phyloP scores from a whole-genome alignment of 2,797 vertebrate genomes.

The Sebastes aleutianus region DNA sequence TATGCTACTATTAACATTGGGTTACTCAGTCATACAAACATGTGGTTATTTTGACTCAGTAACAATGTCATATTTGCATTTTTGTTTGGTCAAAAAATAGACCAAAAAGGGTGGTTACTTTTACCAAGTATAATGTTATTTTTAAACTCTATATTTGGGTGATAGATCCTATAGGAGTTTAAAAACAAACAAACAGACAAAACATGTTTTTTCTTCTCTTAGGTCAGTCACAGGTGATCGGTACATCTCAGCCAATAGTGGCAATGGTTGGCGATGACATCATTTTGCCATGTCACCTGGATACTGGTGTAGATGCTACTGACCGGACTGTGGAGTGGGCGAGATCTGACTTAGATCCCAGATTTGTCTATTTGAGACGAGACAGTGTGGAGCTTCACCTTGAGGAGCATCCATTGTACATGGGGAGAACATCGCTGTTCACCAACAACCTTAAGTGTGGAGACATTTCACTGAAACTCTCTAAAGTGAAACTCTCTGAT shows the following conservation, averaged over 20 bases:
- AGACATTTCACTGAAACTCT: constrained; percentile 40
- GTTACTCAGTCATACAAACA: too few relatives aligned
- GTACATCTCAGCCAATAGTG: constrained; percentile 2
- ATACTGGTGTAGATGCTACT: neutral
- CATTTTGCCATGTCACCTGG: constrained; percentile 20
- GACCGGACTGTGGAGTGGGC: constrained; percentile 38
- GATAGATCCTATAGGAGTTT: too few relatives aligned
- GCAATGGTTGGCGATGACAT: constrained; percentile 26
- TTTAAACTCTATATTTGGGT: too few relatives aligned
- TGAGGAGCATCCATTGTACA: constrained; percentile 15
- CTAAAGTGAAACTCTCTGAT: constrained; percentile 35
- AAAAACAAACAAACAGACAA: too few relatives aligned
- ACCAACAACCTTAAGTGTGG: constrained; percentile 40
- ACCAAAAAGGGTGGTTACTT: too few relatives aligned
- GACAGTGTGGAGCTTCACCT: neutral
- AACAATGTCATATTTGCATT: too few relatives aligned
- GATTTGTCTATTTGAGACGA: constrained; percentile 14
- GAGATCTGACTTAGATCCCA: neutral
- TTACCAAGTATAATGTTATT: too few relatives aligned
- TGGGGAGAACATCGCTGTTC: constrained; percentile 42
- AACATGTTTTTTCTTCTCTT: neutral
- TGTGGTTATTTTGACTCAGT: too few relatives aligned
- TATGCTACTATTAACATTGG: too few relatives aligned
- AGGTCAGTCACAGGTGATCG: neutral
- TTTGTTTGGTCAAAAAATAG: too few relatives aligned